Evolutionary conservation across 92 coral and sea anemone genomes (phyloP), one percentile per base, ranked within the genome.

Genomic region (Hydrozoanthus gracilis): DNA sequence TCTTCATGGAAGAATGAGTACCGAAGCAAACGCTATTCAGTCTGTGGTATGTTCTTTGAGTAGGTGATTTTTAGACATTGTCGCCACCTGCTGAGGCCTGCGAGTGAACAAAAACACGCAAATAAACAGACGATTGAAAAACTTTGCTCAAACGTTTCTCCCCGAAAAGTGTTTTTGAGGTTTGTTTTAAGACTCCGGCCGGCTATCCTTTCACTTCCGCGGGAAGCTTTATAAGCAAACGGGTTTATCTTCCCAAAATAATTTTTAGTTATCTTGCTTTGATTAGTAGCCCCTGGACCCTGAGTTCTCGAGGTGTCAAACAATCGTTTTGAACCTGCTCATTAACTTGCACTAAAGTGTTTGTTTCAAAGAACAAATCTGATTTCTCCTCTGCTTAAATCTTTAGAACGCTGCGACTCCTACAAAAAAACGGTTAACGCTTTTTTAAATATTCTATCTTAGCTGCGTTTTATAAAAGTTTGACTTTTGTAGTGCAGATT

Each of bases 261-360:
- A 15, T 73, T 8, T 48, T 49, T 49, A 27, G 39, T 27, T 27
- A 27, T 27, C 8, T 50, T 74, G 6, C 51, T 48, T 67, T 65
- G 50, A 7, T 44, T 15, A 46, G 20, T 80, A 39, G 44, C 52
- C 74, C 45, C 10, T 15, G 6, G 6, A 62, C 60, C 48, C n/a
- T 14, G 73, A 39, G 72, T 14, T n/a, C 51, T 64, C 4, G 72
- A 65, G 73, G 17, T 56, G 82, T 15, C 46, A 80, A 74, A 65
- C 74, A 61, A 39, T 49, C 35, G 45, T 14, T 62, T 79, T 79
- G 61, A 80, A 62, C 74, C 85, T 64, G 72, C 11, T 65, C 58
- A 65, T 17, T 64, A 7, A 18, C 60, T 80, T 65, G 74, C 47
- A 50, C 39, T 27, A 5, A 77, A 77, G 66, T 13, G 46, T 62